Evolutionary conservation across 2,888 invertebrate species (phyloP).

Genomic region (Rhimphoctona megacephalus): DNA sequence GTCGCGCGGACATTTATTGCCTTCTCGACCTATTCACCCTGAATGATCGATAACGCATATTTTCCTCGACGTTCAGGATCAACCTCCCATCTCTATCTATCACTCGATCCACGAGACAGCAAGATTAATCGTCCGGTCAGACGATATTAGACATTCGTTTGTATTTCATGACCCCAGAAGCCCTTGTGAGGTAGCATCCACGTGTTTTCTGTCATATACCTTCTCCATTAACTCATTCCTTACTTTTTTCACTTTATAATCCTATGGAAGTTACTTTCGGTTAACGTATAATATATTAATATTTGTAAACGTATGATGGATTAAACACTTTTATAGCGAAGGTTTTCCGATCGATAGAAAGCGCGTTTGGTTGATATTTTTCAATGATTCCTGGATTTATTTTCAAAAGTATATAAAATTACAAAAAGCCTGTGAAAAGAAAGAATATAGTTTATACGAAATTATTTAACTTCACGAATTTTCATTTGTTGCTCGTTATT

Average conservation of each 20-base stretch:
- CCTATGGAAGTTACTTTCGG: neutral
- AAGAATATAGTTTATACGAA: neutral
- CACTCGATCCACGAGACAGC: slow-evolving; percentile 40
- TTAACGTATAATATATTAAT: neutral
- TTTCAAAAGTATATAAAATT: neutral
- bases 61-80: slow-evolving; percentile 26
- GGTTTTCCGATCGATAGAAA: neutral
- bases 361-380: too few species aligned
- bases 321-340: neutral
- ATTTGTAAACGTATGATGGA: slow-evolving; percentile 3
- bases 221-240: slow-evolving; percentile 34
- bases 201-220: slow-evolving; percentile 34
- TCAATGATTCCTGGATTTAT: neutral
- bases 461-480: neutral
- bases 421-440: neutral
- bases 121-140: slow-evolving; percentile 65
- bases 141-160: slow-evolving; percentile 57
- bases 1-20: slow-evolving; percentile 64
- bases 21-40: slow-evolving; percentile 58
- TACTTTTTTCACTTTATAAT: slow-evolving; percentile 12
- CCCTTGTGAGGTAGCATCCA: slow-evolving; percentile 55
- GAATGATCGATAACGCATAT: slow-evolving; percentile 64
- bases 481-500: neutral
- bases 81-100: slow-evolving; percentile 6
- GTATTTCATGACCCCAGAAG: slow-evolving; percentile 42